Conservation (phyloP, 2,113 vertebrate species). For the Acrocephalus kingi region DNA sequence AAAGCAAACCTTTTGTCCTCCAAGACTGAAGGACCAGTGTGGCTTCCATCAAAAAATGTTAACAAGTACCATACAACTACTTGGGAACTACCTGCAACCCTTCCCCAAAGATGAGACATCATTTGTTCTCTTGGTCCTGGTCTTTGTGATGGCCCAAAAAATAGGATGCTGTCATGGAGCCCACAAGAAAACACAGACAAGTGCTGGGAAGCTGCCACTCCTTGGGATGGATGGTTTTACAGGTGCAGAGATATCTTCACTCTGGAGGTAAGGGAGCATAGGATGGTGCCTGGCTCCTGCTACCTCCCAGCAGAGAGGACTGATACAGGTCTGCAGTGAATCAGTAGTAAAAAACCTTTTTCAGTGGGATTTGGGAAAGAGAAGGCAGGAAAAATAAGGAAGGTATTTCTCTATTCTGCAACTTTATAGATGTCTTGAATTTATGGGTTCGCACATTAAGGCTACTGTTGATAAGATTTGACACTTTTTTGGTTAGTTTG, state of each 20-base stretch:
- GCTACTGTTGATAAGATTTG: slow-evolving; percentile 43
- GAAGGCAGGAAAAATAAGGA: background rate
- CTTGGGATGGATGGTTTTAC: background rate
- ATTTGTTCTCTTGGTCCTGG: background rate
- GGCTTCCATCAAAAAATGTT: background rate
- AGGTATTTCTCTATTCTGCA: slow-evolving; percentile 16
- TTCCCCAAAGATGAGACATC: background rate
- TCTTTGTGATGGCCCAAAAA: background rate
- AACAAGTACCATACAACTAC: background rate
- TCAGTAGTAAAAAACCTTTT: background rate
- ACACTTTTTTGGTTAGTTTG: slow-evolving; percentile 36
- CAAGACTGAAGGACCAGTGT: background rate
- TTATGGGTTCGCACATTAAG: slow-evolving; percentile 40
- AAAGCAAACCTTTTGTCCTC: background rate
- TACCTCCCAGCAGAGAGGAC: background rate
- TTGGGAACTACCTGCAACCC: background rate
- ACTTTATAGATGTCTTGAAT: slow-evolving; percentile 45
- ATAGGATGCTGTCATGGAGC: background rate
- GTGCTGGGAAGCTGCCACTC: background rate
- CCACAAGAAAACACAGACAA: background rate
- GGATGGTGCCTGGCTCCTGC: background rate
- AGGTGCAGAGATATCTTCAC: background rate
- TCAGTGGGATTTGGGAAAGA: background rate
- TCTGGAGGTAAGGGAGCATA: background rate
- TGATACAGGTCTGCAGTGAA: rapidly evolving